phyloP scores from a whole-genome alignment of 2,113 vertebrate species.

The Macrotus californicus region DNA sequence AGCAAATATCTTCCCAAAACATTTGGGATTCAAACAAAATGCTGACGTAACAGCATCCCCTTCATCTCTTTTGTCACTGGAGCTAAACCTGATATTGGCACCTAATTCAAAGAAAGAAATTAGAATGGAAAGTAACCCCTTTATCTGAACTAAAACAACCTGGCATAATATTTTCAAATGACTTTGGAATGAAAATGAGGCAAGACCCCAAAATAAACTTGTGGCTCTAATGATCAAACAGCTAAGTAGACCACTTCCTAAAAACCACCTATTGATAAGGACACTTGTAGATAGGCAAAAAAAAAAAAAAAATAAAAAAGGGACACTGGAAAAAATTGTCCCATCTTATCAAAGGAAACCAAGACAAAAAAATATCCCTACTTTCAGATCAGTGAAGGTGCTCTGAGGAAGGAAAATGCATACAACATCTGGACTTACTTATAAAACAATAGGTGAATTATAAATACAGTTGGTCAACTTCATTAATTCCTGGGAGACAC shows the following conservation, averaged over 20 bases:
- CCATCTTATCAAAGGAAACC: background rate
- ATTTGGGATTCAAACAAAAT: background rate
- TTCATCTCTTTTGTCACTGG: background rate
- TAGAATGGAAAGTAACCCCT: background rate
- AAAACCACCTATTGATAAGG: background rate
- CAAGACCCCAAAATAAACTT: background rate
- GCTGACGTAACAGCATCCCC: background rate
- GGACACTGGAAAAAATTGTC: background rate
- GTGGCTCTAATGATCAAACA: too few relatives aligned
- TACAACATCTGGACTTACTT: background rate
- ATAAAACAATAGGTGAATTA: background rate
- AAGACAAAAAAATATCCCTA: background rate
- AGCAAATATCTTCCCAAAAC: background rate
- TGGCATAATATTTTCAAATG: background rate
- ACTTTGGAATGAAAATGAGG: background rate
- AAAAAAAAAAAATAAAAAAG: too few relatives aligned
- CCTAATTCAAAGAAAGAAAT: background rate
- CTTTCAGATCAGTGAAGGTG: background rate
- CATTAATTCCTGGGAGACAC: background rate
- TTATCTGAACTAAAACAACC: background rate
- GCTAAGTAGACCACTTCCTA: background rate
- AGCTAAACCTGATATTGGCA: background rate
- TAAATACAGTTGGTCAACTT: background rate
- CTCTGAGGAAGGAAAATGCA: background rate
- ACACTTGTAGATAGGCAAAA: background rate